Evolutionary conservation across 2,888 invertebrate species (phyloP), one percentile per base, ranked within the genome.

Genomic region (Plemyria rubiginata): DNA sequence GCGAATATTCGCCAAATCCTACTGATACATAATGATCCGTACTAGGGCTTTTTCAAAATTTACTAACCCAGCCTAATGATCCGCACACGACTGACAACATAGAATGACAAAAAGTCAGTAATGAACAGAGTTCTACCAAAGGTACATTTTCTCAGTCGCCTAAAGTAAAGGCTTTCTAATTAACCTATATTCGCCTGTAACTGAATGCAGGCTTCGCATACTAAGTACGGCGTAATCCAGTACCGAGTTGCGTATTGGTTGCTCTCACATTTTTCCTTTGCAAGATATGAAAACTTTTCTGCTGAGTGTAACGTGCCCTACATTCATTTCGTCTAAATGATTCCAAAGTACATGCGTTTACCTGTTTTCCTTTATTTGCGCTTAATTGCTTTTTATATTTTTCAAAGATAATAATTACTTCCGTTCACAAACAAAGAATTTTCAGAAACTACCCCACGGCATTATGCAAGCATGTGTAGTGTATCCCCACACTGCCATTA

Each of bases 401-500:
- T 38, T 38, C 36, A 38, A 38, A 38, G 36, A 38, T 38, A 11
- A 38, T 38, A 38, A 11, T 11, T 12, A 54, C 16, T 55, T 38
- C 16, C 16, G 12, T 52, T 43, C 49, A 29, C 45, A 51, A 56
- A 64, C 57, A 60, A 57, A 57, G 46, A 41, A 38, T 56, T 56
- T 56, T 60, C 56, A 45, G 59, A 38, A 60, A 29, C 28, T 58
- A 43, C 49, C 55, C 29, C 29, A 4, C 50, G 50, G 36, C 22
- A 65, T 57, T 54, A 57, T 58, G 54, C 57, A 58, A 54, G 60
- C 60, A 54, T 62, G 52, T 59, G 65, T 54, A 62, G 54, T 59
- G 55, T 62, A 61, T 55, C 55, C 59, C 59, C 62, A 54, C 59
- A 54, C 60, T 22, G 59, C 62, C 60, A 66, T 66, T 66, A 66